phyloP scores from a whole-genome alignment of 2,888 invertebrate species.

The Athrips mouffetella region DNA sequence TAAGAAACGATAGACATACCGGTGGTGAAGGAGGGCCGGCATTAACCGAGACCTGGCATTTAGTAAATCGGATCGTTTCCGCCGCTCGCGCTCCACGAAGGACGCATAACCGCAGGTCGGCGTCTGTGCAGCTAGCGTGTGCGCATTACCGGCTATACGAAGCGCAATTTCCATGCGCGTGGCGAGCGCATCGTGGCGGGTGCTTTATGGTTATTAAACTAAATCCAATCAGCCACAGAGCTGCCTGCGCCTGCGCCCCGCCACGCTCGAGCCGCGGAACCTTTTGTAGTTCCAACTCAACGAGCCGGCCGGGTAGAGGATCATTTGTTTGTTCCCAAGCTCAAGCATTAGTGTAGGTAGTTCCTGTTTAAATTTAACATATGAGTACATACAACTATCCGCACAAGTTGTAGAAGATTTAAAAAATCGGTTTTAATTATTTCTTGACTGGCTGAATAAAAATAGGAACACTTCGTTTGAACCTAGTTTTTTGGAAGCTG shows the following conservation, averaged over 20 bases:
- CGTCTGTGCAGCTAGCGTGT: not conserved
- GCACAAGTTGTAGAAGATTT: too few species aligned
- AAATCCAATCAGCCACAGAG: slow-evolving; percentile 58
- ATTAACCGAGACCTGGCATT: slow-evolving; percentile 5
- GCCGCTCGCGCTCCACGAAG: not conserved
- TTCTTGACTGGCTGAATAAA: too few species aligned
- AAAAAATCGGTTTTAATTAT: too few species aligned
- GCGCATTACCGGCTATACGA: slow-evolving; percentile 21
- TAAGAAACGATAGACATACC: slow-evolving; percentile 1
- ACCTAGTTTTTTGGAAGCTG: too few species aligned
- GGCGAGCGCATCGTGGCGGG: slow-evolving; percentile 33
- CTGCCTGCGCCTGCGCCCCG: slow-evolving; percentile 22
- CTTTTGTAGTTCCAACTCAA: not conserved
- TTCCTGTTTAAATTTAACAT: too few species aligned
- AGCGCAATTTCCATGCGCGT: slow-evolving; percentile 32
- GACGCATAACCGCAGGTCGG: not conserved
- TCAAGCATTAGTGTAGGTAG: not conserved
- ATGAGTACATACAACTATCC: too few species aligned
- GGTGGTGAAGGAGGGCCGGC: not conserved
- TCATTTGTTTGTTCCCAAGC: slow-evolving; percentile 2
- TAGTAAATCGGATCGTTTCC: slow-evolving; percentile 12
- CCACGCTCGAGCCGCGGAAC: slow-evolving; percentile 15
- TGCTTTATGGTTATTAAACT: slow-evolving; percentile 70
- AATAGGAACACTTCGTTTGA: too few species aligned
- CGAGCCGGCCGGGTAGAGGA: not conserved